Conservation (phyloP, 2,888 invertebrate genomes). For the Quadroppia sp. region DNA sequence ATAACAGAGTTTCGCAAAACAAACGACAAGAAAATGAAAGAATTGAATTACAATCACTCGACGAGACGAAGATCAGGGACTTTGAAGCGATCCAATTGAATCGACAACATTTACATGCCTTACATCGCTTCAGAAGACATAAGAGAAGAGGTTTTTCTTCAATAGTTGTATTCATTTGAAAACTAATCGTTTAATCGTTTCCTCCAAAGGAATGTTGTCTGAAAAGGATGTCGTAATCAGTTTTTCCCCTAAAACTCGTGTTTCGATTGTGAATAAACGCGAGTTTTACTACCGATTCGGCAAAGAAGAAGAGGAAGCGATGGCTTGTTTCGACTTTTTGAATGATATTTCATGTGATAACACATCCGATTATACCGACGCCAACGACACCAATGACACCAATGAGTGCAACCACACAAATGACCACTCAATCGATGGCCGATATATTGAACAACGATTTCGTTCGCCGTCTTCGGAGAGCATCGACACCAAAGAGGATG, state of each 20-base stretch:
- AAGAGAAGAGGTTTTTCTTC: constrained; percentile 67
- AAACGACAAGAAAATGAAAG: neutral
- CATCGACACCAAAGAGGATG: neutral
- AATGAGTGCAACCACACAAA: neutral
- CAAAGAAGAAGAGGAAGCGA: constrained; percentile 69
- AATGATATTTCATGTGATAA: constrained; percentile 55
- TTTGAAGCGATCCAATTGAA: constrained; percentile 50
- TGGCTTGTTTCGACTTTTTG: constrained; percentile 74
- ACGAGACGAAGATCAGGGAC: constrained; percentile 15
- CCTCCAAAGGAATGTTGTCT: neutral
- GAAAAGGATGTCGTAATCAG: constrained; percentile 52
- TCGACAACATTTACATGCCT: constrained; percentile 65
- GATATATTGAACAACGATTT: neutral
- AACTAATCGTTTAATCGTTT: neutral
- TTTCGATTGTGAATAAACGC: constrained; percentile 70
- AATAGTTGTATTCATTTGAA: neutral
- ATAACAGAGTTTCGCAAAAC: neutral
- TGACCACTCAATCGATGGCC: neutral
- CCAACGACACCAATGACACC: neutral
- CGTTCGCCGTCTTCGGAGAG: neutral
- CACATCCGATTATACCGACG: neutral
- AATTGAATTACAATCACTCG: neutral
- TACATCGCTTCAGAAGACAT: constrained; percentile 68
- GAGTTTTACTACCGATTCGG: constrained; percentile 74
- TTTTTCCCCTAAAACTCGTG: constrained; percentile 55